A percentile compares a stretch with the other conserved stretches of the same genome.
Conservation (phyloP, 2,888 invertebrate species). For the Apamea epomidion region DNA sequence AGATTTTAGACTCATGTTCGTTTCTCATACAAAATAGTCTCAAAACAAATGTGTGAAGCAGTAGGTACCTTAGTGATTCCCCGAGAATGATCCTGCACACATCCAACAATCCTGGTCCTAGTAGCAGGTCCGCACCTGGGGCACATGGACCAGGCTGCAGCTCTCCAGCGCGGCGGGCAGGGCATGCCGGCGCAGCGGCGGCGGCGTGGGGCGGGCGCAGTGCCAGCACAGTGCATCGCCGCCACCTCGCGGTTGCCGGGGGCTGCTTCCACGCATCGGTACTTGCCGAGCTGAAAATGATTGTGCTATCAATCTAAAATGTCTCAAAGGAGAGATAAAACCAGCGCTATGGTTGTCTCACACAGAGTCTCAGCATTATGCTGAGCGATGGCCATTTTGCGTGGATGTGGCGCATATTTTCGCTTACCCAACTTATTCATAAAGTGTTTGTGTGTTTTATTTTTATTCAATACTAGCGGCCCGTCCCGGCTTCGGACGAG, state of each 20-base stretch:
- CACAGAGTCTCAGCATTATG: too few relatives aligned
- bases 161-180: constrained; percentile 96
- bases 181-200: constrained; percentile 94
- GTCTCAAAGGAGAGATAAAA: too few relatives aligned
- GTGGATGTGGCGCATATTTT: too few relatives aligned
- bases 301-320: not conserved
- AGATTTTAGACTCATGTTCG: not conserved
- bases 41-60: not conserved
- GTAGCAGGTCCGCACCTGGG: constrained; percentile 94
- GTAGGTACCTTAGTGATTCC: constrained; percentile 84
- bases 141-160: constrained; percentile 94
- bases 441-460: too few relatives aligned
- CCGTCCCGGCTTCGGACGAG: too few relatives aligned
- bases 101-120: constrained; percentile 93
- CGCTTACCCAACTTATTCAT: too few relatives aligned
- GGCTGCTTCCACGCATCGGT: constrained; percentile 92
- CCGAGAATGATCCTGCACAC: constrained; percentile 91
- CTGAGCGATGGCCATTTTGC: too few relatives aligned
- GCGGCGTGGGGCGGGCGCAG: constrained; percentile 90
- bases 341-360: too few relatives aligned
- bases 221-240: constrained; percentile 88
- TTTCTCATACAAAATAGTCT: not conserved
- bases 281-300: constrained; percentile 90
- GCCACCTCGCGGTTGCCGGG: constrained; percentile 92
- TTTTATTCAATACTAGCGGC: too few relatives aligned